Conservation (phyloP, 2,113 vertebrate genomes). For the Sinocyclocheilus maitianheensis region DNA sequence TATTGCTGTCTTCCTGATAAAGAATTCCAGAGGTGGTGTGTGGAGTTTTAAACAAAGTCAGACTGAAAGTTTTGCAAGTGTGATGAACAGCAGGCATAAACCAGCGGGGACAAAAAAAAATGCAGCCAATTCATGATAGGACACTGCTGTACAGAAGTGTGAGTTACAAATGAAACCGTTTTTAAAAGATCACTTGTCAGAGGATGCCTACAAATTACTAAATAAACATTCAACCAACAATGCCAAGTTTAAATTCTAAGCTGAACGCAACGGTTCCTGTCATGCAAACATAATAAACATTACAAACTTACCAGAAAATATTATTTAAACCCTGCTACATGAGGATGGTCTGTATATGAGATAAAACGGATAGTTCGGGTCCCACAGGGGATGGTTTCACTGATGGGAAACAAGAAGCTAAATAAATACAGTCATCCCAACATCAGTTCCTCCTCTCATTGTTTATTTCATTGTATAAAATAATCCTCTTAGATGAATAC, state of each 20-base stretch:
- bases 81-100: slow-evolving; percentile 78
- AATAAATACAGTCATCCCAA: slow-evolving; percentile 74
- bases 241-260: slow-evolving; percentile 51
- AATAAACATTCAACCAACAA: background rate
- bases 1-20: slow-evolving; percentile 69
- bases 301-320: slow-evolving; percentile 59
- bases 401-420: slow-evolving; percentile 74
- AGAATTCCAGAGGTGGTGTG: slow-evolving; percentile 66
- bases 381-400: slow-evolving; percentile 60
- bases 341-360: slow-evolving; percentile 66
- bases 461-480: slow-evolving; percentile 66
- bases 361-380: slow-evolving; percentile 65
- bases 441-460: slow-evolving; percentile 71
- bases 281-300: slow-evolving; percentile 57
- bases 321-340: slow-evolving; percentile 67
- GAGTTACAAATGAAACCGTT: slow-evolving; percentile 46
- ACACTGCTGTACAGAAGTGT: slow-evolving; percentile 58
- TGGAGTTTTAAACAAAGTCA: slow-evolving; percentile 68
- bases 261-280: slow-evolving; percentile 1
- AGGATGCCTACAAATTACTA: background rate
- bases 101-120: slow-evolving; percentile 57
- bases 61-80: slow-evolving; percentile 65
- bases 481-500: slow-evolving; percentile 51
- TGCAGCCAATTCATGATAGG: slow-evolving; percentile 67
- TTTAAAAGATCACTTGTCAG: slow-evolving; percentile 7